Conservation (phyloP, 2,888 invertebrate species). For the Disparrhopalites patrizii region DNA sequence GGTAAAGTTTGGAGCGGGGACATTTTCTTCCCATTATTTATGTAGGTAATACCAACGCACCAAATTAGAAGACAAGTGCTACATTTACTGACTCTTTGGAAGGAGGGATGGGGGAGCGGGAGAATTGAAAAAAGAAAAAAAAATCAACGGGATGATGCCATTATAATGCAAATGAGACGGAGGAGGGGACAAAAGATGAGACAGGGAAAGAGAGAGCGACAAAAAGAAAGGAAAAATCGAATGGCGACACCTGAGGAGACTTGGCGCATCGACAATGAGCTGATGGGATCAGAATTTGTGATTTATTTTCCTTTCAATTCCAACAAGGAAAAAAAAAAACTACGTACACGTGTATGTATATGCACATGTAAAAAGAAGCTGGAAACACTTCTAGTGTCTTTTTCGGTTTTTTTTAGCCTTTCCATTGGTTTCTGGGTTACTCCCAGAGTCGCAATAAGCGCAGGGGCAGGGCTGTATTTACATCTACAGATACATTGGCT, state of each 20-base stretch:
- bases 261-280: slow-evolving; percentile 18
- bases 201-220: background rate
- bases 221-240: background rate
- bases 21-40: no score
- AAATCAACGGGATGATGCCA: slow-evolving; percentile 2
- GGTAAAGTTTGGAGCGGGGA: background rate
- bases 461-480: no score
- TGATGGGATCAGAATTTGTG: slow-evolving; percentile 15
- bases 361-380: slow-evolving; percentile 3
- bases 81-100: no score
- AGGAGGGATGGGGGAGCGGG: background rate
- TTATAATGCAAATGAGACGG: slow-evolving; percentile 26
- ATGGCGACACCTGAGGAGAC: slow-evolving; percentile 22
- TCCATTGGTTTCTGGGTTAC: no score
- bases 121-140: background rate
- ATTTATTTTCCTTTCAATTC: slow-evolving; percentile 21
- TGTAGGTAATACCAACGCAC: no score
- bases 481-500: no score
- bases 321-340: no score
- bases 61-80: no score
- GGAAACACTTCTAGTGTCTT: no score
- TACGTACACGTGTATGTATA: background rate
- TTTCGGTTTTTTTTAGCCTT: no score
- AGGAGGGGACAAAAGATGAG: background rate
- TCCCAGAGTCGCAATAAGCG: no score